Evolutionary conservation across 1,140 invertebrate genomes (phyloP), one percentile per base, ranked within the genome.

Genomic region (Sycophaga agraensis): DNA sequence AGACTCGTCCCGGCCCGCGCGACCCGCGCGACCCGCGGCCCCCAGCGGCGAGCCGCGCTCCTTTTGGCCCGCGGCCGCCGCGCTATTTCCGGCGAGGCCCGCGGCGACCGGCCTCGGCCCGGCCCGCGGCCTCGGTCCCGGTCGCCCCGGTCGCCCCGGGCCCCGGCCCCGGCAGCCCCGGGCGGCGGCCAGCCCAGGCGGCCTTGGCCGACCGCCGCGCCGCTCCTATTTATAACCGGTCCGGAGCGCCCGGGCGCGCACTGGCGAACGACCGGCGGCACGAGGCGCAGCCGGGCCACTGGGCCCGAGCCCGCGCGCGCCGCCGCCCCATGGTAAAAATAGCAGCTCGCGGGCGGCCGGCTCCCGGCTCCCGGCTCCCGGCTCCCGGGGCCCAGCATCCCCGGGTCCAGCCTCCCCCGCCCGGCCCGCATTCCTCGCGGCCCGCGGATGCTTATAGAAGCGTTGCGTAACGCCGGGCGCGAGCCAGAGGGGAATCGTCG

Each of bases 381-480:
- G 75, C 77, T 73, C 63, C 66, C 63, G 59, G 54, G n/a, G n/a
- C n/a, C 65, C 54, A 80, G 78, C 74, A 73, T 66, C 74, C 69
- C 68, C n/a, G n/a, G n/a, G n/a, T n/a, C 74, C 73, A 72, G 69
- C 65, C 76, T 74, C 77, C 72, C 63, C 66, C 63, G 59, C 48
- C 65, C 54, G 72, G 63, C 66, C 64, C 65, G 75, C 76, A 79
- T 79, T 80, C 77, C 74, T 70, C 75, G 74, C 76, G 71, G 77
- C 79, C 79, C 77, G 77, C 73, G 77, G 77, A 80, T 80, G 78
- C 75, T 80, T 78, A 80, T 80, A 80, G 77, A 80, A 80, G 70
- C 75, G 71, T 80, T 80, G 72, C 77, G 78, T 79, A 80, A 80
- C 73, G n/a, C n/a, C n/a, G 65, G 55, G 22, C 17, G 40, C 40